These are phyloP conservation scores for Cichladusa arquata DNA, from an alignment of 2,113 vertebrate genomes.

Conservation along the genomic window DNA sequence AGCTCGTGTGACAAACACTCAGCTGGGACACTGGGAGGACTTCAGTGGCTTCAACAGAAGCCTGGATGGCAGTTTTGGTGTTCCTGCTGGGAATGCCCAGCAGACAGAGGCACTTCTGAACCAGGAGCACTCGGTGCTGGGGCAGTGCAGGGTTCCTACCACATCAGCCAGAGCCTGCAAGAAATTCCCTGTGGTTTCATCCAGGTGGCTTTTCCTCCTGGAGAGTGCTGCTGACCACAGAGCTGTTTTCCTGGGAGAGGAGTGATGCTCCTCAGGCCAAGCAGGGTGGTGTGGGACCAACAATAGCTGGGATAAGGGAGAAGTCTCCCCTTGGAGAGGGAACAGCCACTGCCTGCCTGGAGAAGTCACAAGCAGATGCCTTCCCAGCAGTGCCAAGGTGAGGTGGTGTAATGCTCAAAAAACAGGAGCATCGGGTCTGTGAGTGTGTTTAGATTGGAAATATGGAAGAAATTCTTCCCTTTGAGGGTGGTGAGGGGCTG, in stretches of 20 bases:
- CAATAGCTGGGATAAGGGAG: not conserved
- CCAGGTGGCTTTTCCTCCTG: not conserved
- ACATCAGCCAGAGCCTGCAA: not conserved
- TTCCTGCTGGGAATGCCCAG: not conserved
- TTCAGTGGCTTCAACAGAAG: not conserved
- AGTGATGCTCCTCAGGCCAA: accelerated
- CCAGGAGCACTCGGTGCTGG: not conserved
- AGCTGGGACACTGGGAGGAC: accelerated
- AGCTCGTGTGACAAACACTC: not conserved
- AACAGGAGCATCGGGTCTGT: not conserved
- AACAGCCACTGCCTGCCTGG: not conserved
- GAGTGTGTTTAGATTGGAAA: not conserved
- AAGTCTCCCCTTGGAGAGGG: not conserved
- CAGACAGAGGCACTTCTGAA: not conserved
- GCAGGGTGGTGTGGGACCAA: not conserved
- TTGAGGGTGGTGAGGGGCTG: not conserved
- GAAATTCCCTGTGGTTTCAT: not conserved
- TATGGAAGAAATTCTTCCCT: not conserved
- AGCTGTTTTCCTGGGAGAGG: not conserved
- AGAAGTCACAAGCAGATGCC: not conserved
- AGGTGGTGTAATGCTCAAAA: accelerated
- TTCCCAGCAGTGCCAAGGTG: not conserved
- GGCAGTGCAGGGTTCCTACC: not conserved
- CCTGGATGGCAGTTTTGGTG: not conserved
- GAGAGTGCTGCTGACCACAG: accelerated